Evolutionary conservation across 1,140 invertebrate genomes (phyloP).

Genomic region (Harpegnathos saltator): DNA sequence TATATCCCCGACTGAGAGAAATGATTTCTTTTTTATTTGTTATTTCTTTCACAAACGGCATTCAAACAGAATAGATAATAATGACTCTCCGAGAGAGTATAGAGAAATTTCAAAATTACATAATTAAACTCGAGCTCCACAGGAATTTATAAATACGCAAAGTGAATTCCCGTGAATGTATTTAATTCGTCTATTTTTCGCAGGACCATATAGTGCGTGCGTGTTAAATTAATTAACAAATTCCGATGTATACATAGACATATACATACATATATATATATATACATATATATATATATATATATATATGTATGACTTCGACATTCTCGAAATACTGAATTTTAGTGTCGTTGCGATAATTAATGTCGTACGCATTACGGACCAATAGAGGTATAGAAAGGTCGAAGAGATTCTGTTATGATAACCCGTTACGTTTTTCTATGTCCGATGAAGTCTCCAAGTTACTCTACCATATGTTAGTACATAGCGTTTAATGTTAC

Average conservation of each 20-base stretch:
- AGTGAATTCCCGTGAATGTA: not conserved
- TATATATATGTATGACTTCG: conserved; percentile 12
- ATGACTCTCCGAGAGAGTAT: not conserved
- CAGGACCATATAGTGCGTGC: conserved; percentile 3
- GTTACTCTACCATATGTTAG: conserved; percentile 26
- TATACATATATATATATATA: conserved; percentile 38
- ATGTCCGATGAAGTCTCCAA: conserved; percentile 41
- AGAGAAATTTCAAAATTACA: not conserved
- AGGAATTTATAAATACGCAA: not conserved
- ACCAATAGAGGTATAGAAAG: conserved; percentile 65
- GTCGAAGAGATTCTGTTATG: conserved; percentile 36
- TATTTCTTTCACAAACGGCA: no score
- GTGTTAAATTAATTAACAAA: conserved; percentile 52
- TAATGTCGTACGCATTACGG: conserved; percentile 64
- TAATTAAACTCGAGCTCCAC: not conserved
- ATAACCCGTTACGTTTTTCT: conserved; percentile 50
- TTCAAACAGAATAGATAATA: no score
- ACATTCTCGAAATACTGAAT: conserved; percentile 36
- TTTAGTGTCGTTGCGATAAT: conserved; percentile 57
- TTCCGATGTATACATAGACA: conserved; percentile 39
- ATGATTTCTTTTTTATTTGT: no score
- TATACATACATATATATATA: conserved; percentile 46
- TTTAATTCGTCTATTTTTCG: conserved; percentile 35
- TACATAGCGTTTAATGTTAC: conserved; percentile 46
- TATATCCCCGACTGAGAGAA: no score